Evolutionary conservation across 2,113 vertebrate genomes (phyloP).

Genomic region (Heptranchias perlo): DNA sequence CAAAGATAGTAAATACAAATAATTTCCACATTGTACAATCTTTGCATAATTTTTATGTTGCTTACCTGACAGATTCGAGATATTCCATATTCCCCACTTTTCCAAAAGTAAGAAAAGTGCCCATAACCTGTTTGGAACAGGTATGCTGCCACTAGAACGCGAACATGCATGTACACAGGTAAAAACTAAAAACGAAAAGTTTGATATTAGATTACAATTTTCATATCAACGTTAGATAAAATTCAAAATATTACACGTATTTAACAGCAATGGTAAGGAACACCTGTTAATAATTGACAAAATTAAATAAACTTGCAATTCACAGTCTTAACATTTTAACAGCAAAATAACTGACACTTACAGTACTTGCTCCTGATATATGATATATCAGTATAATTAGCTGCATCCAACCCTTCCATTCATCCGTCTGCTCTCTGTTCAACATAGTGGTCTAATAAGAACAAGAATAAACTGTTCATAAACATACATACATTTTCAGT

Average conservation of each 20-base stretch:
- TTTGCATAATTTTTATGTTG: constrained; percentile 8
- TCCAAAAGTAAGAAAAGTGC: constrained; percentile 97
- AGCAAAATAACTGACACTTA: constrained; percentile 59
- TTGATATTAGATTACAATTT: neutral
- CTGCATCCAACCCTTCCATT: constrained; percentile 99
- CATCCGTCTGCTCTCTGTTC: constrained; percentile 95
- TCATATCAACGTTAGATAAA: neutral
- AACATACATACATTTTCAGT: neutral
- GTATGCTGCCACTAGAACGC: constrained; percentile 92
- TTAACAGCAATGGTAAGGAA: neutral
- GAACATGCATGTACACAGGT: constrained; percentile 96
- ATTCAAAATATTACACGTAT: constrained; percentile 9
- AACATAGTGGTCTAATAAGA: constrained; percentile 77
- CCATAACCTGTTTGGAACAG: constrained; percentile 97
- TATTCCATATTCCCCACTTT: constrained; percentile 93
- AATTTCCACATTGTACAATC: neutral
- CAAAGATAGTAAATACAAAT: neutral
- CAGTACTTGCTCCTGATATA: constrained; percentile 92
- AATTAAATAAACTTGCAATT: neutral
- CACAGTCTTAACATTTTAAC: neutral
- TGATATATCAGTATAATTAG: constrained; percentile 98
- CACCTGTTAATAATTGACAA: neutral
- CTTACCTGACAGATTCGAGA: constrained; percentile 92
- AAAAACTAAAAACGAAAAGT: constrained; percentile 70
- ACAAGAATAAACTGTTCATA: constrained; percentile 44